Conservation (phyloP, 1,140 invertebrate species). For the Ceratosolen solmsi region DNA sequence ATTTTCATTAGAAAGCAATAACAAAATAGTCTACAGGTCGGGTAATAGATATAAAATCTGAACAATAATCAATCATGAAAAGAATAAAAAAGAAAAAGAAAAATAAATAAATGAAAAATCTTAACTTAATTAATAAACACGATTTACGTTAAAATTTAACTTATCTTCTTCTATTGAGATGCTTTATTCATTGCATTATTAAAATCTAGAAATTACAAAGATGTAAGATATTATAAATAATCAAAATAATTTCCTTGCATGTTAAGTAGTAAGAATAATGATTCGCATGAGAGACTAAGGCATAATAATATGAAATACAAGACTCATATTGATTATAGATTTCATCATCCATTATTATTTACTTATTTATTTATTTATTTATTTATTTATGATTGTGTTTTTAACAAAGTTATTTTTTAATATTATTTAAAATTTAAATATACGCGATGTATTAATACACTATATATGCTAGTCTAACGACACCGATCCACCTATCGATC, state of each 20-base stretch:
- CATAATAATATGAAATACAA: background rate
- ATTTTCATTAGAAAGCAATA: too few species aligned
- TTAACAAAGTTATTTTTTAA: too few species aligned
- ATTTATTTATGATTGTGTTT: too few species aligned
- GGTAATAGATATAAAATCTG: background rate
- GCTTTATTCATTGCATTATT: background rate
- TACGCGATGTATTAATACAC: too few species aligned
- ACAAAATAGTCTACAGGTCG: too few species aligned
- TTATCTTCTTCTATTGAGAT: background rate
- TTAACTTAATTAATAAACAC: background rate
- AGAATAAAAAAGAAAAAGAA: too few species aligned
- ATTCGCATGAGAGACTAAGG: constrained; percentile 1
- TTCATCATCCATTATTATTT: background rate
- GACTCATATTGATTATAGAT: background rate
- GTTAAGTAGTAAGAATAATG: background rate
- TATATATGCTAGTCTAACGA: too few species aligned
- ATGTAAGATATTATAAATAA: background rate
- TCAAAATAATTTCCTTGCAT: constrained; percentile 11
- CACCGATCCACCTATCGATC: too few species aligned
- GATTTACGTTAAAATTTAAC: background rate
- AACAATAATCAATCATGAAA: background rate
- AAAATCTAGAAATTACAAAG: background rate
- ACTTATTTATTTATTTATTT: too few species aligned
- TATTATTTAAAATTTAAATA: too few species aligned
- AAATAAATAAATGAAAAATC: too few species aligned